Conservation (phyloP, 2,113 vertebrate genomes). For the Tyrannus savana region DNA sequence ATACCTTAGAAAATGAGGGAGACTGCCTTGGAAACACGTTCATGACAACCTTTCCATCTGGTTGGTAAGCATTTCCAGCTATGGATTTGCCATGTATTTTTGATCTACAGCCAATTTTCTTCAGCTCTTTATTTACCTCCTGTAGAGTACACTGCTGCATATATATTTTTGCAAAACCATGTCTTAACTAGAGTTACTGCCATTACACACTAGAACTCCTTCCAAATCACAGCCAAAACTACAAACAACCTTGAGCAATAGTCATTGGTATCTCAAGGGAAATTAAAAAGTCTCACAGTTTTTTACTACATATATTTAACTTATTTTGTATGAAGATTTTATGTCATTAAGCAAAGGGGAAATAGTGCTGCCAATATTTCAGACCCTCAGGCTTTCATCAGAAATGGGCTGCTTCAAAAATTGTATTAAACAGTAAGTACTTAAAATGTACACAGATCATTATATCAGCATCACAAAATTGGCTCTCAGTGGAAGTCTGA, state of each 20-base stretch:
- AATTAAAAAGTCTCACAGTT: neutral
- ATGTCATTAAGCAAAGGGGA: neutral
- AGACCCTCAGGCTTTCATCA: constrained; percentile 2
- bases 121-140: neutral
- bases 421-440: neutral
- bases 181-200: neutral
- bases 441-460: constrained; percentile 35
- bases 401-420: constrained; percentile 19
- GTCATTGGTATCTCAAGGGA: neutral
- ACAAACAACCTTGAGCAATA: neutral
- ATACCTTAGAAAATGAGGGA: neutral
- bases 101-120: neutral
- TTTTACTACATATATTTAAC: neutral
- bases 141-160: neutral
- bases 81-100: neutral
- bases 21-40: neutral
- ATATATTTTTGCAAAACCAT: neutral
- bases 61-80: neutral
- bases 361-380: neutral
- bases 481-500: neutral
- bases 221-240: constrained; percentile 7
- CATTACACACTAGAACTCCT: neutral
- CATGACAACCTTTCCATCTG: neutral
- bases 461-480: constrained; percentile 2
- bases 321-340: neutral